Evolutionary conservation across 2,888 invertebrate genomes (phyloP).

Genomic region (Epirrhoe alternata): DNA sequence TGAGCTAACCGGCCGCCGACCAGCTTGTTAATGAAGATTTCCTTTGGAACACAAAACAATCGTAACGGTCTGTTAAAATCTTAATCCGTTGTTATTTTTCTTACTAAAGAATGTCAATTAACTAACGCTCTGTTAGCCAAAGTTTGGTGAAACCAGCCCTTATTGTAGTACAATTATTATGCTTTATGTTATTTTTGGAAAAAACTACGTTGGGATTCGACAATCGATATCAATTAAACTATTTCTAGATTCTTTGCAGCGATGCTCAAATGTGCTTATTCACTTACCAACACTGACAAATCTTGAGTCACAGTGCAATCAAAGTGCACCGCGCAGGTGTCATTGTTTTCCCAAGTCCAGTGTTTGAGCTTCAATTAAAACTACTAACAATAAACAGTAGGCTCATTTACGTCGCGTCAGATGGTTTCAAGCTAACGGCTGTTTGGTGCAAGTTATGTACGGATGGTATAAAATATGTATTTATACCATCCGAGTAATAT

Average conservation of each 20-base stretch:
- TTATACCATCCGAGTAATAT: too few species aligned
- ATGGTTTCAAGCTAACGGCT: constrained; percentile 63
- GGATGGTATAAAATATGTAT: background rate
- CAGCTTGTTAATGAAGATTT: too few species aligned
- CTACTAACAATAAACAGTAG: constrained; percentile 70
- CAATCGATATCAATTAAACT: background rate
- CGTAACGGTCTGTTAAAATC: too few species aligned
- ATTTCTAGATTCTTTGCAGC: background rate
- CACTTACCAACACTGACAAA: background rate
- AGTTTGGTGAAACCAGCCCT: too few species aligned
- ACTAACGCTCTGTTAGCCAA: too few species aligned
- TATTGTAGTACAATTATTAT: too few species aligned
- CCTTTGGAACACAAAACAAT: too few species aligned
- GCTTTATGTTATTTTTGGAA: too few species aligned
- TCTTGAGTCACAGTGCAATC: constrained; percentile 10
- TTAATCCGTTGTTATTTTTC: too few species aligned
- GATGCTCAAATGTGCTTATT: background rate
- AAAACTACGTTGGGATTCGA: too few species aligned
- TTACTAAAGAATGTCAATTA: too few species aligned
- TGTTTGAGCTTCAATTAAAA: constrained; percentile 70
- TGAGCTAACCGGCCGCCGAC: too few species aligned
- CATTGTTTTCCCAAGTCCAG: constrained; percentile 60
- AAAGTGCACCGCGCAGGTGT: constrained; percentile 58
- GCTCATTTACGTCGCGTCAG: constrained; percentile 69
- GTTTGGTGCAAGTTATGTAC: constrained; percentile 43